Evolutionary conservation across 2,113 vertebrate species (phyloP).

Genomic region (Chaetura pelagica): DNA sequence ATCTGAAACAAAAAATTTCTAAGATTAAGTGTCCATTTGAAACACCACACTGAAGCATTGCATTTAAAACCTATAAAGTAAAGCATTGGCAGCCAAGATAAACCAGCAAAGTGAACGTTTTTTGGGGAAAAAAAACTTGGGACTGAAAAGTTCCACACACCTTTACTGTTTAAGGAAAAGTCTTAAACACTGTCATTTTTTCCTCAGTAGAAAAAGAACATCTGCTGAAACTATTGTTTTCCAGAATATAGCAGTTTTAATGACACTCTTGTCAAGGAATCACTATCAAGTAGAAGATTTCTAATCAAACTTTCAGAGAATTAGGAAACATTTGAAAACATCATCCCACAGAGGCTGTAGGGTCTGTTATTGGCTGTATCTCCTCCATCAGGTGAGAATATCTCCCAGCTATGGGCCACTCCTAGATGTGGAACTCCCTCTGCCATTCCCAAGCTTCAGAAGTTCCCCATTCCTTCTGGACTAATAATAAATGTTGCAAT

Average conservation of each 20-base stretch:
- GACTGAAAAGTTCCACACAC: background rate
- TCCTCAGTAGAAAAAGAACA: background rate
- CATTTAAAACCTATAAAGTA: background rate
- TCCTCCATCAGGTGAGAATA: background rate
- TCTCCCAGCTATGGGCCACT: background rate
- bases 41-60: background rate
- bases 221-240: background rate
- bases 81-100: background rate
- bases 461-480: background rate
- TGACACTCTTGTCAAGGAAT: background rate
- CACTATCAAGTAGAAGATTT: background rate
- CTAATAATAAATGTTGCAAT: background rate
- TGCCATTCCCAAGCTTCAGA: background rate
- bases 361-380: background rate
- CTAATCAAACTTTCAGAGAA: background rate
- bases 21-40: background rate
- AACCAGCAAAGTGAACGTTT: background rate
- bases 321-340: background rate
- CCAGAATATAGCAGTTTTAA: background rate
- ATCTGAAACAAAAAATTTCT: background rate
- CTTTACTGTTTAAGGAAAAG: background rate
- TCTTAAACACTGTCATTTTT: background rate
- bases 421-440: background rate
- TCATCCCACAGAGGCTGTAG: too few relatives aligned
- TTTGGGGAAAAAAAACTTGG: background rate